These are phyloP conservation scores for Cynopterus sphinx DNA, from an alignment of 2,797 vertebrate species.

Conservation along the genomic window DNA sequence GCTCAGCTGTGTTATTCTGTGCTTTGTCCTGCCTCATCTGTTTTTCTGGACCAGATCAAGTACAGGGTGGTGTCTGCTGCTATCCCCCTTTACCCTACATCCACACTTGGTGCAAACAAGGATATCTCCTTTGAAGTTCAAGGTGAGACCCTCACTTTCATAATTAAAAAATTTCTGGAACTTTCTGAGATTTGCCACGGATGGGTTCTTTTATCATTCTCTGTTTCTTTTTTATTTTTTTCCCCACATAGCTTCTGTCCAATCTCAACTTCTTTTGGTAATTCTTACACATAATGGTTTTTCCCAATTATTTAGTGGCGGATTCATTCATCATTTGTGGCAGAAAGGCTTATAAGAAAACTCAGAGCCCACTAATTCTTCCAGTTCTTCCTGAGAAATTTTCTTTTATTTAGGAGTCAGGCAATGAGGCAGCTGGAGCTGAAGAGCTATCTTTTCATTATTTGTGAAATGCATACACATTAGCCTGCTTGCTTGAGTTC, in stretches of 20 bases:
- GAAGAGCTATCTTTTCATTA: not conserved
- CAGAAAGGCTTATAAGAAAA: not conserved
- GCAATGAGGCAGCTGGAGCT: not conserved
- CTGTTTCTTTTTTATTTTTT: not conserved
- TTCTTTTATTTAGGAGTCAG: not conserved
- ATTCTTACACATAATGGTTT: not conserved
- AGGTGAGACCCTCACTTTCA: not conserved
- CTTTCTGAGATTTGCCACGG: not conserved
- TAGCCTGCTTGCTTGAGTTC: not conserved
- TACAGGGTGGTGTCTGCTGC: not conserved
- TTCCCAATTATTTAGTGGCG: not conserved
- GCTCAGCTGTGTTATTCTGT: not conserved
- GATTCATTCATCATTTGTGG: not conserved
- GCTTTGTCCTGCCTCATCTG: not conserved
- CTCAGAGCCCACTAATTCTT: not conserved
- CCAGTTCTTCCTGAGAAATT: not conserved
- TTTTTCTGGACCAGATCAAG: not conserved
- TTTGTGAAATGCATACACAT: not conserved
- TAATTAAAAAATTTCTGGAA: not conserved
- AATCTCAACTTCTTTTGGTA: not conserved
- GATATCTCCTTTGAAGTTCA: not conserved
- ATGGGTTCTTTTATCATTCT: not conserved
- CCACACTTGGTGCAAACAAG: not conserved
- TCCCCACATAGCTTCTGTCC: not conserved
- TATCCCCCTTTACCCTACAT: not conserved